These are phyloP conservation scores for Accipiter virgatus DNA, from an alignment of 2,113 vertebrate genomes.

Conservation along the genomic window DNA sequence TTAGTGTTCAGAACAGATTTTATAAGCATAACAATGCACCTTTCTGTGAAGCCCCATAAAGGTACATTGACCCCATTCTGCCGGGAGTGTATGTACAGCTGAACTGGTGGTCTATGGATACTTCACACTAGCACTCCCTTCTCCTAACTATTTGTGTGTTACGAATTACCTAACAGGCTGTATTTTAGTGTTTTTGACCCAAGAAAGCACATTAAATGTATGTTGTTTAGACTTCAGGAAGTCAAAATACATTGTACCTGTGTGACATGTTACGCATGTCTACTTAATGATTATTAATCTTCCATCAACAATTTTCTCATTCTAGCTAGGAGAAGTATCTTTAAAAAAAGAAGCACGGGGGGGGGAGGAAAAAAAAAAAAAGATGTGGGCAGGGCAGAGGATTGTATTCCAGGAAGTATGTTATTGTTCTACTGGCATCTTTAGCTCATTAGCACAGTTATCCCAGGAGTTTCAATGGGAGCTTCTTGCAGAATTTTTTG, in stretches of 20 bases:
- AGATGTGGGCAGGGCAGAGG: neutral
- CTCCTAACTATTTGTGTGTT: neutral
- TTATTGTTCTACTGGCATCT: neutral
- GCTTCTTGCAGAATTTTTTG: neutral
- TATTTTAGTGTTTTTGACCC: neutral
- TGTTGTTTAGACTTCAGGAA: neutral
- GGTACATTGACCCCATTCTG: neutral
- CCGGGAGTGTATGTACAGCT: neutral
- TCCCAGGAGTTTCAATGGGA: neutral
- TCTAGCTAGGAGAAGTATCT: neutral
- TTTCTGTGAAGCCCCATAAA: neutral
- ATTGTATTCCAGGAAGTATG: neutral
- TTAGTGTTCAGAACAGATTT: neutral
- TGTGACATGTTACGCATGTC: neutral
- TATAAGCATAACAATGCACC: neutral
- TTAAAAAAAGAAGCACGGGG: rapidly evolving
- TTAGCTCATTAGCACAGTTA: neutral
- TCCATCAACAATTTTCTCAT: neutral
- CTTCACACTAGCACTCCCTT: neutral
- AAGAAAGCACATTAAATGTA: neutral
- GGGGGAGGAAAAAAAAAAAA: neutral
- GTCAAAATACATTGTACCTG: neutral
- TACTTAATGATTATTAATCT: neutral
- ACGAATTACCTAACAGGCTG: neutral
- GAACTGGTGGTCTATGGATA: neutral